Base-by-base conservation (phyloP, 1,140 invertebrate species). In the Drosophila simulans region DNA sequence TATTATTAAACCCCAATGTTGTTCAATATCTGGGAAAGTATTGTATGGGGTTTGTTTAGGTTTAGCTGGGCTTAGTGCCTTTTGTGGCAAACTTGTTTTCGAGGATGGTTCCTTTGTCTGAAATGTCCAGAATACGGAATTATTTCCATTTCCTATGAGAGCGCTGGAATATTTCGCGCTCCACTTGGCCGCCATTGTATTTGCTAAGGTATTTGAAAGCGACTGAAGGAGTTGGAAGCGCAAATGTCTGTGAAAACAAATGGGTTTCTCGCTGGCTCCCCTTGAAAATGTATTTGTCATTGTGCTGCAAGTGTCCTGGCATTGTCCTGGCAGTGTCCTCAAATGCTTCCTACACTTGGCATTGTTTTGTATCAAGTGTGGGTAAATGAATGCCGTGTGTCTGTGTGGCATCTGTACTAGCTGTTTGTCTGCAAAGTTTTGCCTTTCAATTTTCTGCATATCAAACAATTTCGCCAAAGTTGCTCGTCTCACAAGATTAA, bases 271-370 rank as follows among this genome's bases (percentile, higher is more conserved):
- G 39, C 43, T 55, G 69, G 90, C 91, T 77, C 93, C 92, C 76
- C 94, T 92, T 86, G 94, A 94, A 48, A 94, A 90, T 77, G 94
- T 94, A 80, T 77, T 75, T 80, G 69, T 86, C 69, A 94, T 92
- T 35, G 93, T 93, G 13, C 93, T 74, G 92, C 73, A 93, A 93
- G 83, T 93, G 93, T 76, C 58, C 73, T 73, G 69, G 79, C 71
- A 72, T 81, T 82, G 77, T 80, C 74, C 59, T 52, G 52, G 45
- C 48, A 27, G 34, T 43, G 39, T 53, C 25, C 63, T 69, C 66
- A 76, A 88, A 83, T 57, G 65, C 43, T 69, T 58, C 60, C 65
- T 78, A 57, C 70, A 52, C 66, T 77, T 66, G 37, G 66, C 70
- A 82, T 86, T 86, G 82, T 86, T 66, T 79, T 88, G 77, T 76